Evolutionary conservation across 2,888 invertebrate genomes (phyloP), one percentile per base, ranked within the genome.

Genomic region (Ceriagrion tenellum): DNA sequence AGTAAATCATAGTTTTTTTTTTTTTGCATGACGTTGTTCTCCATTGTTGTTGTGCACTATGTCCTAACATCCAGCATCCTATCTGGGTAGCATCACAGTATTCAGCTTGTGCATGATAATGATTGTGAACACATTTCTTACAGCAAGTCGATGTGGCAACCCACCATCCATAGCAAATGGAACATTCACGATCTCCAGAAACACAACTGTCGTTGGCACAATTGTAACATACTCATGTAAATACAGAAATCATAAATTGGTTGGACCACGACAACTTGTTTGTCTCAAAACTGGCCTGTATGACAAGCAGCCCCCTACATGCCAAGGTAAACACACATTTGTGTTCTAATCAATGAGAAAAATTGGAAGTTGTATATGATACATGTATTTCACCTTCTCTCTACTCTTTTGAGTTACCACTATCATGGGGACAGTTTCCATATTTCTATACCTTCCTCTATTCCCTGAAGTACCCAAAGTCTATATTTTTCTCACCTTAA

Each of bases 261-360:
- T 97, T 47, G 99, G 99, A 47, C 97, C 98, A 0, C 97, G 97
- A 30, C 97, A 97, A 95, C 97, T 98, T 63, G 97, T 97, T 55
- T 99, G 99, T 96, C 97, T 98, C 95, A 97, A 98, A 23, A 98
- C 97, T 93, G 99, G 99, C 0, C 97, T 98, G 95, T 99, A 99
- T 97, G 98, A 99, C 96, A 98, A 98, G 95, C 97, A 98, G 0
- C 97, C 98, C 91, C 99, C 99, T 0, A 97, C 97, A 93, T 99
- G 99, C 96, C 97, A 97, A 96, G 97, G 98, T 98, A 97, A 97
- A 97, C 96, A 81, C 40, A 81, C 3, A 47, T 18, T 30, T 93
- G n/a, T 74, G n/a, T 13, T n/a, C 47, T 26, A 69, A 35, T 23
- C 93, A 55, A n/a, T 69, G 23, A 93, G 59, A n/a, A 47, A 63